Base-by-base conservation (phyloP, 2,797 vertebrate species). In the Knipowitschia caucasica region DNA sequence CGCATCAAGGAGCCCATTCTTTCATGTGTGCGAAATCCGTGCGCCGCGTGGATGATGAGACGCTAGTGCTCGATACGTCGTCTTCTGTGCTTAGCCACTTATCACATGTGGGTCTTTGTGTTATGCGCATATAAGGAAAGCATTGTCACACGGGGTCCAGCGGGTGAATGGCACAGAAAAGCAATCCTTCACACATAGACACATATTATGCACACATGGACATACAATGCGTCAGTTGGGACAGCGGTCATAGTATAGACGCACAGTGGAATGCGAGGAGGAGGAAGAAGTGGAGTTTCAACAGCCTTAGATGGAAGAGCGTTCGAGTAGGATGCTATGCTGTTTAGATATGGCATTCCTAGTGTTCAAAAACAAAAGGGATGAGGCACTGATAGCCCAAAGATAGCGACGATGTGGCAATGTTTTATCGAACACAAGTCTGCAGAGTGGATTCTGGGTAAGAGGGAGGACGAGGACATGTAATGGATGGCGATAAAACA, bases 111-210 rank as follows among this genome's bases (percentile, higher is more conserved):
- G 30, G 17, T 70, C 46, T 72, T 63, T 73, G 69, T 69, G 56
- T 59, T 67, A 55, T 79, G 75, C 69, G 74, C 56, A 66, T 75
- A 83, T 80, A 86, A 86, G 78, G 75, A 69, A 70, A 69, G 72
- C 79, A 82, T 82, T 86, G 84, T 88, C 80, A 78, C 80, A 78
- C 74, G 79, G 75, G 76, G 74, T 25, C 40, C 62, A 73, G 61
- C 75, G 74, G 65, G 73, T 65, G 80, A 75, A 75, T 77, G 78
- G 80, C 82, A 78, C 82, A 77, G 67, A 72, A 64, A 67, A 69
- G 64, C 64, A 43, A 70, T 79, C 68, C 42, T 73, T 73, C 68
- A 72, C 64, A 70, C 55, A 74, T 49, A 70, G 64, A 59, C 51
- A 70, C 60, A 68, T 67, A 73, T 71, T 64, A 75, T 69, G 53